Evolutionary conservation across 2,113 vertebrate species (phyloP).

Genomic region (Brienomyrus brachyistius): DNA sequence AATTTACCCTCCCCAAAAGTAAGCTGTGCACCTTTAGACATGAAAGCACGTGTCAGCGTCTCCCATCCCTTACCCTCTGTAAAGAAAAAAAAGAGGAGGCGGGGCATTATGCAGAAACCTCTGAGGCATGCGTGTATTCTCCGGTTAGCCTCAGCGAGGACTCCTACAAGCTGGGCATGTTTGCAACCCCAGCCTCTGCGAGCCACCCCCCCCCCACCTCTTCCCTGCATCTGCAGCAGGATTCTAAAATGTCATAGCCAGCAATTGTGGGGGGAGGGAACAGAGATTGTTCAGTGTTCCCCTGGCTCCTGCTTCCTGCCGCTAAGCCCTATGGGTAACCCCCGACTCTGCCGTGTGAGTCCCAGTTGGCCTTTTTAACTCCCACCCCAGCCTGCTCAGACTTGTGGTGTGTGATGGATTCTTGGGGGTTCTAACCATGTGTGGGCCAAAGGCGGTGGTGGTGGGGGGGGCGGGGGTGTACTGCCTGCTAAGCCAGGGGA

Average conservation of each 20-base stretch:
- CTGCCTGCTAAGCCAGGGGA: not conserved
- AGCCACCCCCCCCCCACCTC: not conserved
- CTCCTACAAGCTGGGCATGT: not conserved
- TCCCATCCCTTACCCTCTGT: slow-evolving; percentile 8
- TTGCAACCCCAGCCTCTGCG: not conserved
- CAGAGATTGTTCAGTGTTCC: not conserved
- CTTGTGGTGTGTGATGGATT: slow-evolving; percentile 26
- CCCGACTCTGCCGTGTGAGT: not conserved
- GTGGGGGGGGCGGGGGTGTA: not conserved
- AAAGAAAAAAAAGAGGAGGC: not conserved
- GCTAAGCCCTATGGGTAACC: not conserved
- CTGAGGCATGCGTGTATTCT: not conserved
- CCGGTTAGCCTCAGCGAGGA: not conserved
- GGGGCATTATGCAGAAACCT: not conserved
- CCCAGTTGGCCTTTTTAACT: not conserved
- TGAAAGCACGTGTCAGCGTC: slow-evolving; percentile 44
- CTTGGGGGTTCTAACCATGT: slow-evolving; percentile 26
- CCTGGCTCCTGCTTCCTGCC: not conserved
- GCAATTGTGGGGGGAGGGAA: not conserved
- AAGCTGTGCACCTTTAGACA: slow-evolving; percentile 29
- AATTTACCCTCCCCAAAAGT: slow-evolving; percentile 31
- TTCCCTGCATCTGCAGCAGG: not conserved
- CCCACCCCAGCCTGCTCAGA: not conserved
- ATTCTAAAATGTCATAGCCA: not conserved
- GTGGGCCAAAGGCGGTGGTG: slow-evolving; percentile 23